Conservation (phyloP, 2,888 invertebrate genomes). For the Ariolimax columbianus region DNA sequence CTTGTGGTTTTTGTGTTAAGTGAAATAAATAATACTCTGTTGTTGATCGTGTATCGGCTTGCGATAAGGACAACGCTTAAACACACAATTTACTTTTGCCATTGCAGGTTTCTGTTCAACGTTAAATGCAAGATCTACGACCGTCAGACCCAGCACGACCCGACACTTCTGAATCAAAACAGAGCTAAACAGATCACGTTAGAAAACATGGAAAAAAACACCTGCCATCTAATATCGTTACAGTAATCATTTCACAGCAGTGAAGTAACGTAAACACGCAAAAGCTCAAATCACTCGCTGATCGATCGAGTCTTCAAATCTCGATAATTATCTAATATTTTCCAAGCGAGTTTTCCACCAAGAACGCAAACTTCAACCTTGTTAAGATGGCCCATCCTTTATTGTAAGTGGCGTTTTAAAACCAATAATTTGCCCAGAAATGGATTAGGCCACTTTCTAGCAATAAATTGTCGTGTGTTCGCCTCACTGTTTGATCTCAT, state of each 20-base stretch:
- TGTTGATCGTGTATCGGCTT: too few species aligned
- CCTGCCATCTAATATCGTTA: neutral
- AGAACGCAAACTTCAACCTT: neutral
- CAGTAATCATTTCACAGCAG: neutral
- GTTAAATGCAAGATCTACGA: too few species aligned
- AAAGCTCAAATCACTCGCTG: too few species aligned
- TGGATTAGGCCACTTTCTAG: neutral
- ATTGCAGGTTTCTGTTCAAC: too few species aligned
- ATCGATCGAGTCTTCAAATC: neutral
- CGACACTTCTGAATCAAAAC: too few species aligned
- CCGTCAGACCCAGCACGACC: too few species aligned
- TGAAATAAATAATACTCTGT: too few species aligned
- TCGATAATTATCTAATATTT: neutral
- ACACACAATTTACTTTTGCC: too few species aligned
- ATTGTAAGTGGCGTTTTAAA: constrained; percentile 11
- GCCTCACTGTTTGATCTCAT: constrained; percentile 8
- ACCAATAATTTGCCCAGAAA: constrained; percentile 5
- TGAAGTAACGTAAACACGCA: too few species aligned
- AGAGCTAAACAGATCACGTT: neutral
- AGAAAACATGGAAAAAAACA: neutral
- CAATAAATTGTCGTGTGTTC: neutral
- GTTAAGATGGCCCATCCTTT: neutral
- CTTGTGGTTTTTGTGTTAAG: too few species aligned
- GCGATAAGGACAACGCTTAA: too few species aligned
- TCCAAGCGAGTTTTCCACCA: neutral